phyloP scores from a whole-genome alignment of 1,140 invertebrate species.

The Mercenaria mercenaria region DNA sequence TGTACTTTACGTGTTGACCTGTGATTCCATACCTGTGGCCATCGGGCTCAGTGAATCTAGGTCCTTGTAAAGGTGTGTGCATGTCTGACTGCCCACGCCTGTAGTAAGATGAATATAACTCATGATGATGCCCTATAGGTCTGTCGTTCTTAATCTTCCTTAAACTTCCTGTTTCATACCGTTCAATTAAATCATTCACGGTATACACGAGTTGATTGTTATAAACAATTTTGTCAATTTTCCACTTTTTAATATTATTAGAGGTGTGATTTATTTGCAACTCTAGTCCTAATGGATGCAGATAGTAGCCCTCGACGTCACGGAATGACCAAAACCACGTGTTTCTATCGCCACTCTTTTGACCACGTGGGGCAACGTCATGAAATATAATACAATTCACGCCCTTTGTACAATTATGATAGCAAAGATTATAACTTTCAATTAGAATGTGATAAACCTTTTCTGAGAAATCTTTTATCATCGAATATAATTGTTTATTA shows the following conservation, averaged over 20 bases:
- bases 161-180: constrained; percentile 70
- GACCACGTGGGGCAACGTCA: constrained; percentile 78
- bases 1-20: constrained; percentile 78
- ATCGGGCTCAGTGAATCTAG: constrained; percentile 78
- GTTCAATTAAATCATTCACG: constrained; percentile 73
- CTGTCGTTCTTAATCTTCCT: constrained; percentile 65
- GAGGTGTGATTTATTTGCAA: constrained; percentile 80
- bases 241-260: constrained; percentile 73
- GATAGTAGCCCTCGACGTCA: constrained; percentile 80
- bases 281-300: constrained; percentile 80
- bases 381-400: constrained; percentile 76
- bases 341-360: constrained; percentile 73
- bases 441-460: constrained; percentile 73
- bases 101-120: constrained; percentile 76
- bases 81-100: constrained; percentile 69
- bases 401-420: constrained; percentile 79
- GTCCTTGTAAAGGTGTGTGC: constrained; percentile 73
- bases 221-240: constrained; percentile 77
- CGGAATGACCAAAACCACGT: constrained; percentile 81
- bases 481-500: constrained; percentile 72
- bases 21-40: constrained; percentile 78
- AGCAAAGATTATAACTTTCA: constrained; percentile 79
- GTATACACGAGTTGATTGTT: constrained; percentile 79
- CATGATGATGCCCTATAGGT: constrained; percentile 61
- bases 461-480: constrained; percentile 69